Conservation (phyloP, 2,113 vertebrate genomes). For the Cathartes aura region DNA sequence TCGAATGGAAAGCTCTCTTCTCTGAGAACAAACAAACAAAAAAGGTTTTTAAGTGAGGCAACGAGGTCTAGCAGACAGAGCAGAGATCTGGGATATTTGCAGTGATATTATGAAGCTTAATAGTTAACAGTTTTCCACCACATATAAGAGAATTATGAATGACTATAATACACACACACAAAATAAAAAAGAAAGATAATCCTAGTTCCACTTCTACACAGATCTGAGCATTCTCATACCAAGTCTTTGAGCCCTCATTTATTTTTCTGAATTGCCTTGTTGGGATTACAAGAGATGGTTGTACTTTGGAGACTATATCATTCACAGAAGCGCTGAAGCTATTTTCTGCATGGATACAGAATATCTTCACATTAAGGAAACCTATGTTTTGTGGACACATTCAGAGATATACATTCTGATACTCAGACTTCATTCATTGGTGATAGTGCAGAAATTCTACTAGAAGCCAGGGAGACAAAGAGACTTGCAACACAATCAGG, state of each 20-base stretch:
- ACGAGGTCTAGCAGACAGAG: background rate
- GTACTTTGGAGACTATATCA: background rate
- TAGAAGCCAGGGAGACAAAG: background rate
- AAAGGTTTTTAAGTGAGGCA: background rate
- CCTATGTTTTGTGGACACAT: background rate
- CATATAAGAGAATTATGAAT: background rate
- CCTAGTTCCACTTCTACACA: background rate
- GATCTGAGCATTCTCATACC: background rate
- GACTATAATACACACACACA: rapidly evolving
- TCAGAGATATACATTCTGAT: background rate
- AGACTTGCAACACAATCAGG: background rate
- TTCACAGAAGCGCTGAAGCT: background rate
- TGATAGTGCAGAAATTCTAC: background rate
- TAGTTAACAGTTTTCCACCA: background rate
- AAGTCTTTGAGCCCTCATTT: background rate
- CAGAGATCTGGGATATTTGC: background rate
- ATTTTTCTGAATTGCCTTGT: background rate
- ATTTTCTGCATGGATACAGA: background rate
- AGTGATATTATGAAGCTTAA: background rate
- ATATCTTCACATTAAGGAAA: background rate
- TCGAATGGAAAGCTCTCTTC: background rate
- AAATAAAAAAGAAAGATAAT: background rate
- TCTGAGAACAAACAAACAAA: background rate
- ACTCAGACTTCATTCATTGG: background rate
- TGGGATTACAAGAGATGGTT: background rate